A percentile compares a stretch with the other conserved stretches of the same genome.
Conservation (phyloP, 2,888 invertebrate species). For the Hypercompe scribonia region DNA sequence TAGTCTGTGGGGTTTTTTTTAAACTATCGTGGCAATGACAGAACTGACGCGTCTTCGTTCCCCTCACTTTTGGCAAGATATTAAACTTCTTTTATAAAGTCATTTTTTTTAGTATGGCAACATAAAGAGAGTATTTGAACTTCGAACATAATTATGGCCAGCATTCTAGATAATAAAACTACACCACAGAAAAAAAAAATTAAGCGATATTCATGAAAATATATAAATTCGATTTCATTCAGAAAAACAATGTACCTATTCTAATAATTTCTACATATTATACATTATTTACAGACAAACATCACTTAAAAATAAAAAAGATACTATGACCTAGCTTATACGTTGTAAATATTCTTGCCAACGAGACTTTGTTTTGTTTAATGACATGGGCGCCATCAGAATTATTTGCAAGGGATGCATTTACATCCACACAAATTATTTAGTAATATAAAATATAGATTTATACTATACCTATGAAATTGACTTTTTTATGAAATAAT, state of each 20-base stretch:
- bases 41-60: neutral
- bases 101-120: neutral
- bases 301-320: conserved; percentile 36
- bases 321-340: conserved; percentile 46
- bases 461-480: too few species aligned
- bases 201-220: neutral
- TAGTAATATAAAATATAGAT: too few species aligned
- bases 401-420: too few species aligned
- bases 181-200: neutral
- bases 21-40: neutral
- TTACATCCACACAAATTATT: too few species aligned
- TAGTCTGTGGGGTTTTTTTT: neutral
- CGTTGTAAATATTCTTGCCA: conserved; percentile 13
- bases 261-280: conserved; percentile 13
- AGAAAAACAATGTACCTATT: conserved; percentile 7
- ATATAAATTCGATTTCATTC: conserved; percentile 8
- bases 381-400: neutral
- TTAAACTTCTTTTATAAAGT: neutral
- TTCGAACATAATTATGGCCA: neutral
- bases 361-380: neutral
- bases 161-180: neutral
- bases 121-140: neutral
- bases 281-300: conserved; percentile 32
- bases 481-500: too few species aligned
- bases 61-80: neutral